Base-by-base conservation (phyloP, 2,888 invertebrate species). In the Bursaphelenchus okinawaensis region DNA sequence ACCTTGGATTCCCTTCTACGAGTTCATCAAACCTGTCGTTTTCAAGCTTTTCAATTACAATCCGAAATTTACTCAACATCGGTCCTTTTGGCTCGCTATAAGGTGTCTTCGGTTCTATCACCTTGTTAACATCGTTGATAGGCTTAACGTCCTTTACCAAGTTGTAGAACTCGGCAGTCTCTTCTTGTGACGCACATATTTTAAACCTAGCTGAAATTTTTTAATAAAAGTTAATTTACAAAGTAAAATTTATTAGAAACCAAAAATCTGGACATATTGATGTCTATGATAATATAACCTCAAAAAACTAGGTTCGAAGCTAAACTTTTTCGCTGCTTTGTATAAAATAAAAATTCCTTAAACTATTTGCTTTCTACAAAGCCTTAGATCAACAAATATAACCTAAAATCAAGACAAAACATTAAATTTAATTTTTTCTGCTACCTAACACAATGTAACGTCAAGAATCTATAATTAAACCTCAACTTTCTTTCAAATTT, bases 1-100 rank as follows among this genome's bases (percentile, higher is more conserved):
- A 74, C 24, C 73, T 63, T 16, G 73, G 73, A 68, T 70, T 73
- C 8, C 51, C 67, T 20, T 31, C 31, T 9, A 74, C 6, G 40
- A 68, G 23, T 40, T 68, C 62, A 27, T 59, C 59, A 55, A 72
- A 69, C 19, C 24, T 50, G n/a, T 24, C 55, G 22, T 51, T 62
- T 29, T 71, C 62, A 2, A 55, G 23, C 29, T 55, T 52, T 55
- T 73, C 73, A 28, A 73, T 71, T 24, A 66, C 64, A 7, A 51
- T 27, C 16, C 60, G 31, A 20, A 59, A 59, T n/a, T 9, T 12
- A 59, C 50, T 59, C 60, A 29, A 9, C 2, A 22, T 16, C 9
- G 9, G 4, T 9, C 50, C 24, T n/a, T 22, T 22, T 8, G 60
- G 60, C 23, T 26, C 60, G 16, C 55, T 16, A 40, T 40, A 59